These are phyloP conservation scores for Propithecus perrieri DNA, from an alignment of 2,797 vertebrate species.

Conservation along the genomic window DNA sequence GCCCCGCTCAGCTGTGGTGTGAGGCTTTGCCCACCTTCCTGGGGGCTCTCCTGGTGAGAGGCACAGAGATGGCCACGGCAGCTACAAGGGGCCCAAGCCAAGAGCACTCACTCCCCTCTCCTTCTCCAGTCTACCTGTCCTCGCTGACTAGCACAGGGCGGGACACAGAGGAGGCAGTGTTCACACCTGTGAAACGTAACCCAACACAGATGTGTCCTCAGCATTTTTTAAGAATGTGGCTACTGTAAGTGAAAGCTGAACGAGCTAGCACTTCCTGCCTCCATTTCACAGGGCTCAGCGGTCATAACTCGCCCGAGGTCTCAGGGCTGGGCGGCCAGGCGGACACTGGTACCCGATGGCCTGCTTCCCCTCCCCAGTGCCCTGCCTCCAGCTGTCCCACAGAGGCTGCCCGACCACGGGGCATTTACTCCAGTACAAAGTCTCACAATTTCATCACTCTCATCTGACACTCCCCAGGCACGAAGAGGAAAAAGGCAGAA, in stretches of 20 bases:
- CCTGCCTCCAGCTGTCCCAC: too few relatives aligned
- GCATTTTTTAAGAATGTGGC: too few relatives aligned
- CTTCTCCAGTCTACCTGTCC: not conserved
- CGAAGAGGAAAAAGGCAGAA: accelerated
- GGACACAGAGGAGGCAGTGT: not conserved
- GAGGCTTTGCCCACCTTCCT: not conserved
- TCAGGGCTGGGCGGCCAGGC: not conserved
- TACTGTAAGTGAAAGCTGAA: not conserved
- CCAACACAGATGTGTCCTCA: too few relatives aligned
- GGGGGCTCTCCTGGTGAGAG: too few relatives aligned
- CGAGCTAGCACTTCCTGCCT: not conserved
- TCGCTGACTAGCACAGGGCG: not conserved
- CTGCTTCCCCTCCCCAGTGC: accelerated
- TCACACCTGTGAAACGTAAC: not conserved
- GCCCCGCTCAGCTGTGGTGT: not conserved
- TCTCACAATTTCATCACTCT: accelerated
- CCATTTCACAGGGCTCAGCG: too few relatives aligned
- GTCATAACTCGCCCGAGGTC: not conserved
- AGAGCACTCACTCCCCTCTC: too few relatives aligned
- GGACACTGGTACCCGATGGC: too few relatives aligned
- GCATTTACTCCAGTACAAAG: accelerated
- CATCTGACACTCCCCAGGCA: not conserved
- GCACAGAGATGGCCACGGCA: not conserved
- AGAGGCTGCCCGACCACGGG: too few relatives aligned
- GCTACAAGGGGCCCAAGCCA: not conserved